These are phyloP conservation scores for Heliconius nattereri DNA, from an alignment of 1,140 invertebrate genomes.

Conservation along the genomic window DNA sequence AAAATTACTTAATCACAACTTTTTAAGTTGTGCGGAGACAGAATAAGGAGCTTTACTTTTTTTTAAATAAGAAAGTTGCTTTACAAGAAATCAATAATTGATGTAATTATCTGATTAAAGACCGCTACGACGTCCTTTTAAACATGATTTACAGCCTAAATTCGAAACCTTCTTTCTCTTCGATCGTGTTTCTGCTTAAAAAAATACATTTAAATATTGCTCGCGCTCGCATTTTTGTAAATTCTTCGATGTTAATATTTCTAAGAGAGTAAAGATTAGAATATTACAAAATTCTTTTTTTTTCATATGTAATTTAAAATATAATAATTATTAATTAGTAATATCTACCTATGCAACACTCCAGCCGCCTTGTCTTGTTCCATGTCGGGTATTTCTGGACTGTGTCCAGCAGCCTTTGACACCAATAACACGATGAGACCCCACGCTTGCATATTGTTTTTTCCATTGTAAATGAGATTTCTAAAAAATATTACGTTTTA, in stretches of 20 bases:
- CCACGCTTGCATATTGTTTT: conserved; percentile 96
- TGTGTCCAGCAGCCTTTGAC: conserved; percentile 94
- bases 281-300: too few species aligned
- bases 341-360: conserved; percentile 85
- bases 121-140: background rate
- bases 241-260: too few species aligned
- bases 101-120: background rate
- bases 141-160: too few species aligned
- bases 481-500: conserved; percentile 69
- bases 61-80: background rate
- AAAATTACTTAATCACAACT: too few species aligned
- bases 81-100: background rate
- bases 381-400: conserved; percentile 87
- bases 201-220: too few species aligned
- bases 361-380: conserved; percentile 92
- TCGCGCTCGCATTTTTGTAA: too few species aligned
- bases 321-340: too few species aligned
- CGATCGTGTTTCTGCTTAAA: too few species aligned
- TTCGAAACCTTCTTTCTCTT: too few species aligned
- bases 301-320: too few species aligned
- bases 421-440: conserved; percentile 95
- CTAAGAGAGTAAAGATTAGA: too few species aligned
- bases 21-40: too few species aligned
- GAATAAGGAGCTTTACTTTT: background rate
- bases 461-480: conserved; percentile 92